Evolutionary conservation across 2,888 invertebrate species (phyloP).

Genomic region (Protonemura montana): DNA sequence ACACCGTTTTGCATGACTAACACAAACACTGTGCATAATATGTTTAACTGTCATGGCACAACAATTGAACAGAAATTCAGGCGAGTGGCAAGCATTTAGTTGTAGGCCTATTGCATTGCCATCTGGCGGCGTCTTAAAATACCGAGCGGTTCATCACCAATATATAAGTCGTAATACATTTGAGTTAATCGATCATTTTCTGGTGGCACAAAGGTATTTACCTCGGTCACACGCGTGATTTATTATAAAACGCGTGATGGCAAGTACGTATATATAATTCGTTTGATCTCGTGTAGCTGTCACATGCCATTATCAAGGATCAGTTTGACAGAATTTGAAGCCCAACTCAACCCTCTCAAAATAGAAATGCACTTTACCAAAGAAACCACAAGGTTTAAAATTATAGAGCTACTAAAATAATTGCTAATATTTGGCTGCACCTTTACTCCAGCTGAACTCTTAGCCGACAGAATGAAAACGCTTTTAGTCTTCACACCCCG

Average conservation of each 20-base stretch:
- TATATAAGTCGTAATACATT: background rate
- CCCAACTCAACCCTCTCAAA: background rate
- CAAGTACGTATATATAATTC: background rate
- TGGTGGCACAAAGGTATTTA: background rate
- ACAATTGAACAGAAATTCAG: conserved; percentile 12
- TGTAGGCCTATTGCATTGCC: background rate
- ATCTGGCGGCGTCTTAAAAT: background rate
- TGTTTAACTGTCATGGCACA: background rate
- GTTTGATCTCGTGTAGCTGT: background rate
- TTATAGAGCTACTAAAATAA: background rate
- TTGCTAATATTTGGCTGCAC: background rate
- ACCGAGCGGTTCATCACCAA: background rate
- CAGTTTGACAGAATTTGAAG: background rate
- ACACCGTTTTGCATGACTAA: conserved; percentile 12
- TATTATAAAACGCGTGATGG: background rate
- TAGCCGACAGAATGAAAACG: background rate
- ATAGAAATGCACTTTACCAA: background rate
- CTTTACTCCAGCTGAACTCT: background rate
- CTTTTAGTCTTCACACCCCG: background rate
- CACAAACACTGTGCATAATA: background rate
- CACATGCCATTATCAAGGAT: background rate
- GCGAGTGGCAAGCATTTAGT: background rate
- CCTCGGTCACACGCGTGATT: background rate
- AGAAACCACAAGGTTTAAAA: background rate
- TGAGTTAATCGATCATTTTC: background rate